These are phyloP conservation scores for Phrynocephalus vlangalii DNA, from an alignment of 2,797 vertebrate species.

Conservation along the genomic window DNA sequence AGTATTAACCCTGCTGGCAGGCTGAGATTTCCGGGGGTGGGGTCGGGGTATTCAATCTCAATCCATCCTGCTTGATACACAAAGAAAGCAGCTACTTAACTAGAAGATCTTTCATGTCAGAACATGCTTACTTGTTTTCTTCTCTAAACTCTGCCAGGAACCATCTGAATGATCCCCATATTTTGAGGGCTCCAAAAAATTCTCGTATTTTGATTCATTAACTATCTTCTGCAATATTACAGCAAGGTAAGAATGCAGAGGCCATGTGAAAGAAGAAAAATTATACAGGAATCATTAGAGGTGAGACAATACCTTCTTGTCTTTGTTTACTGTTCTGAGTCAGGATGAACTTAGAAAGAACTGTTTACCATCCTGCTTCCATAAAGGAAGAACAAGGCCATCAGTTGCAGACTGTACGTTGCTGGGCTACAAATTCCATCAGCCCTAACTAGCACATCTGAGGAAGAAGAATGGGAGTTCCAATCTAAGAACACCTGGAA, in stretches of 20 bases:
- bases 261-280: not conserved
- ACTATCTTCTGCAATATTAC: not conserved
- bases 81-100: not conserved
- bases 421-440: not conserved
- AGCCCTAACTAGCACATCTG: not conserved
- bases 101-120: not conserved
- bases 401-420: not conserved
- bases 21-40: not conserved
- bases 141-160: slow-evolving; percentile 20
- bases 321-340: not conserved
- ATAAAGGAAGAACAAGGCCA: not conserved
- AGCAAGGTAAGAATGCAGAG: not conserved
- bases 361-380: not conserved
- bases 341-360: not conserved
- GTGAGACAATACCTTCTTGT: not conserved
- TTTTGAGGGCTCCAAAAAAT: slow-evolving; percentile 26
- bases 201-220: not conserved
- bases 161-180: slow-evolving; percentile 20
- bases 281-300: not conserved
- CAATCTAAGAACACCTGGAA: not conserved
- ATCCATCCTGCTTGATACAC: slow-evolving; percentile 35
- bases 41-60: slow-evolving; percentile 13
- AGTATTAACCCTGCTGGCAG: slow-evolving; percentile 21
- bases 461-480: not conserved
- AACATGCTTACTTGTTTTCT: not conserved